These are phyloP conservation scores for Setophaga petechia DNA, from an alignment of 2,113 vertebrate species.

Conservation along the genomic window DNA sequence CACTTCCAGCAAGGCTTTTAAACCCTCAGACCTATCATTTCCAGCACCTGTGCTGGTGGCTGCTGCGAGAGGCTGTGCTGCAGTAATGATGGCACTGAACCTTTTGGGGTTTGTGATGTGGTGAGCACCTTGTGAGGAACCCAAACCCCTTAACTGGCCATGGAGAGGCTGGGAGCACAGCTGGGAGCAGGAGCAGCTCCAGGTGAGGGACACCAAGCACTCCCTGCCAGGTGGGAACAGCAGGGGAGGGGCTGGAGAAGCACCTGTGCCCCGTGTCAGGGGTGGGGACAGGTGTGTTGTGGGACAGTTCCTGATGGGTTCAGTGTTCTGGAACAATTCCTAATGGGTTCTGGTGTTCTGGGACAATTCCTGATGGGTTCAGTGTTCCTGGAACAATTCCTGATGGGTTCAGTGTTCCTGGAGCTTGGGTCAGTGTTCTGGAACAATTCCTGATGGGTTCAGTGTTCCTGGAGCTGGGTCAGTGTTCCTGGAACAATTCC, in stretches of 20 bases:
- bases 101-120: neutral
- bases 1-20: neutral
- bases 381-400: too few relatives aligned
- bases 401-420: too few relatives aligned
- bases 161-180: fast-evolving
- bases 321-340: too few relatives aligned
- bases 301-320: too few relatives aligned
- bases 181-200: neutral
- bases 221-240: neutral
- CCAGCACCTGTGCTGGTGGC: neutral
- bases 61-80: neutral
- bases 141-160: fast-evolving
- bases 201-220: neutral
- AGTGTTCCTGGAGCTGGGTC: too few relatives aligned
- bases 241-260: neutral
- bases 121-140: neutral
- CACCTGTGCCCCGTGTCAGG: fast-evolving
- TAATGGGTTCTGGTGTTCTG: too few relatives aligned
- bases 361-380: fast-evolving
- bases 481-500: too few relatives aligned
- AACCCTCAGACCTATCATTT: neutral
- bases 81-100: neutral
- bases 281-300: neutral
- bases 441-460: neutral
- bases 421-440: too few relatives aligned